Evolutionary conservation across 2,797 vertebrate genomes (phyloP), one percentile per base, ranked within the genome.

Genomic region (Bradypodion ventrale): DNA sequence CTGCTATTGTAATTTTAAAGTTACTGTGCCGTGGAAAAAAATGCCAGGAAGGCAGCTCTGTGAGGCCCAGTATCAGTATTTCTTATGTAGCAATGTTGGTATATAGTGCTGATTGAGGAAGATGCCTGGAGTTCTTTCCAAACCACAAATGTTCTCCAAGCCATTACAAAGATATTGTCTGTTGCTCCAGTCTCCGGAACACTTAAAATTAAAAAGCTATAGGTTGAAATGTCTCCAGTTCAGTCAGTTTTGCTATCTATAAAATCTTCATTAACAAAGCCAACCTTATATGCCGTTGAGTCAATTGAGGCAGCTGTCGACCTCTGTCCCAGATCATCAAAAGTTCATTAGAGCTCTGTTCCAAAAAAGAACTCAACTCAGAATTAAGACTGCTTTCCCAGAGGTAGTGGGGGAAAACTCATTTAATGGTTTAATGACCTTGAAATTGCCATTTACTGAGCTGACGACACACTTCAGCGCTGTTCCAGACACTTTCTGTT

Each of bases 61-160:
- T 85, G 37, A n/a, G 77, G 85, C 88, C 84, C 69, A 91, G 94
- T 91, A 95, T 94, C 5, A 0, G 89, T 82, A 73, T 76, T 92
- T 93, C 87, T 93, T 91, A 80, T 93, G 89, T 88, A 94, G 87
- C 12, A 90, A 84, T 84, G 91, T 89, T 92, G 90, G 91, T 91
- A 89, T 27, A n/a, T 44, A 27, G 93, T 82, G 88, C 92, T 88
- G 90, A 92, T 89, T 84, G 88, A 93, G 91, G 86, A 92, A 92
- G 90, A 93, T 95, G 93, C 94, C 92, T 90, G 90, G 92, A 92
- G 96, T 94, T 96, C 95, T 94, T 95, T 95, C 95, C 93, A 94
- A 95, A 92, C 93, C 93, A 85, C 93, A 94, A 81, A 82, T 79
- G 89, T 72, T 90, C 92, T 92, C 89, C 92, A 92, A 94, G 86